A percentile compares a stretch with the other conserved stretches of the same genome.
Evolutionary conservation across 2,113 vertebrate genomes (phyloP).

Genomic region (Amazona vittata): DNA sequence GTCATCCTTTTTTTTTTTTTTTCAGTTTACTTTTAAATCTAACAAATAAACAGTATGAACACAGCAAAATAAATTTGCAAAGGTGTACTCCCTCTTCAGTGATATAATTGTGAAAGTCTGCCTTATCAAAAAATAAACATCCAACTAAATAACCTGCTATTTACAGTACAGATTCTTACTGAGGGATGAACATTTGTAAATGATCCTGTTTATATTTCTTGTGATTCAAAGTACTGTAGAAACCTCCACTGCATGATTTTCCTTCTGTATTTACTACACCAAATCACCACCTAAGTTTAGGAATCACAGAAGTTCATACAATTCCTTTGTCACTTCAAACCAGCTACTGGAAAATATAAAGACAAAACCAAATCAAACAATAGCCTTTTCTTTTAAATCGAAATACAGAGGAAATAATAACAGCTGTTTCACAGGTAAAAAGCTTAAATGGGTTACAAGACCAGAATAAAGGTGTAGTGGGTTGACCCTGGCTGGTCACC

Average conservation of each 20-base stretch:
- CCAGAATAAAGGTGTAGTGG: neutral
- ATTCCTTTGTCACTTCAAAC: neutral
- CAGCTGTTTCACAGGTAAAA: neutral
- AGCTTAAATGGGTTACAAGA: neutral
- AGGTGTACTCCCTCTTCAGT: neutral
- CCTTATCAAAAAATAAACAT: neutral
- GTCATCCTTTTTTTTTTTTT: neutral
- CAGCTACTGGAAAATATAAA: neutral
- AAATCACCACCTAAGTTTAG: neutral
- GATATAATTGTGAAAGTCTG: neutral
- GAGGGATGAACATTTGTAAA: neutral
- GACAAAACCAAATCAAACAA: neutral
- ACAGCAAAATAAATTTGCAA: neutral
- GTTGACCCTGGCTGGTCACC: neutral
- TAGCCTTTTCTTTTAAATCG: neutral
- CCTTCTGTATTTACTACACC: neutral
- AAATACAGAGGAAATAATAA: neutral
- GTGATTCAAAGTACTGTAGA: neutral
- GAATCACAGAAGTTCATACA: neutral
- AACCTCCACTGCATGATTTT: neutral
- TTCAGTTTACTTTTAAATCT: neutral
- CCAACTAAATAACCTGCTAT: neutral
- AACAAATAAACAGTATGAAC: neutral
- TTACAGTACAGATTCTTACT: neutral
- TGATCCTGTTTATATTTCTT: neutral